Evolutionary conservation across 64 coral and sea anemone species (phyloP), one percentile per base, ranked within the genome.

Genomic region (Stichodactyla helianthus): DNA sequence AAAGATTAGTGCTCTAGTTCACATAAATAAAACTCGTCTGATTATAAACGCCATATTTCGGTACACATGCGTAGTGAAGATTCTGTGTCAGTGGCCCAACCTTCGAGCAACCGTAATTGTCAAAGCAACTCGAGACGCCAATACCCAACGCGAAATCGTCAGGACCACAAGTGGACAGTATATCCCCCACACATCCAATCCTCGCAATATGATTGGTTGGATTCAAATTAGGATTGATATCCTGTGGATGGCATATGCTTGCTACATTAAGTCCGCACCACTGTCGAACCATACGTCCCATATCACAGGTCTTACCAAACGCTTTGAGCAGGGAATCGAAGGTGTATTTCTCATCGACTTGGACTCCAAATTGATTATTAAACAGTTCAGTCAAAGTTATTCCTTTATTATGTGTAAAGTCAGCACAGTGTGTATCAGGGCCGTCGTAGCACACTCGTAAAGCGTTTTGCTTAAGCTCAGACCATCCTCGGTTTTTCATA

Each of bases 231-330:
- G 94, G 91, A 58, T 96, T 93, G 77, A 96, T 93, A 23, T 96
- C 94, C 27, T 96, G 94, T 20, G 94, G 94, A 59, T 96, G 86
- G 74, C 94, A 96, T 17, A 92, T 85, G 5, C 95, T 97, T 10
- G 95, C 95, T 16, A 93, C 89, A 51, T 97, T 97, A 12, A 97
- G 92, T 11, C 95, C 95, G 17, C 95, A 97, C 95, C 95, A 97
- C 77, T 97, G 88, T 22, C 89, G 89, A 13, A 85, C 85, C 92
- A 97, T 86, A 15, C 95, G 91, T 12, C 35, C 50, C 13, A 77
- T 12, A 50, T 97, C 92, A 51, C 95, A 97, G 6, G 55, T 77
- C n/a, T 97, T 97, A 14, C 95, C 95, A 65, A 97, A 91, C 79
- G 86, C 88, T 82, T 91, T 93, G 7, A 78, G 28, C 8, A 97